These are phyloP conservation scores for Tapirus indicus DNA, from an alignment of 2,797 vertebrate species.

Conservation along the genomic window DNA sequence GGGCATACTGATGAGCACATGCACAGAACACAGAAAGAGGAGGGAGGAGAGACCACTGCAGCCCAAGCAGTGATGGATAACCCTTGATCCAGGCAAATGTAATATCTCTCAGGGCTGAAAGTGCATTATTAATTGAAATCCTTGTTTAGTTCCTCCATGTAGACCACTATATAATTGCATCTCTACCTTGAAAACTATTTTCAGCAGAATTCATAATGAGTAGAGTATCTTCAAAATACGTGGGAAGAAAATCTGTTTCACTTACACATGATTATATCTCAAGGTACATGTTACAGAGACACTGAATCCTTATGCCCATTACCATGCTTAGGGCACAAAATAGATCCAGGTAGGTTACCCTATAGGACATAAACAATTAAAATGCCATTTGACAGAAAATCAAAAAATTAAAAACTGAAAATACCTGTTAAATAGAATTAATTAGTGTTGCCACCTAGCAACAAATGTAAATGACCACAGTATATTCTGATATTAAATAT, in stretches of 20 bases:
- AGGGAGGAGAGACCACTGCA: slow-evolving; percentile 17
- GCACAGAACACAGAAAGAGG: background rate
- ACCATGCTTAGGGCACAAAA: background rate
- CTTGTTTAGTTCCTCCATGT: slow-evolving; percentile 55
- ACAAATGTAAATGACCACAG: slow-evolving; percentile 78
- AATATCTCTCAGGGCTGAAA: slow-evolving; percentile 79
- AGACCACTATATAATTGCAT: slow-evolving; percentile 77
- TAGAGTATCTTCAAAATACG: slow-evolving; percentile 65
- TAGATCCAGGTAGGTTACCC: background rate
- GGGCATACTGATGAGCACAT: background rate
- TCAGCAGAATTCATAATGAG: slow-evolving; percentile 77
- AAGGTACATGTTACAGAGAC: background rate
- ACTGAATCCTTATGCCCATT: background rate
- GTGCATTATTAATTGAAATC: slow-evolving; percentile 85
- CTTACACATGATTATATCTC: background rate
- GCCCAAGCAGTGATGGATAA: slow-evolving; percentile 55
- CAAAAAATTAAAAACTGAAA: slow-evolving; percentile 81
- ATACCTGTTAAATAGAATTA: slow-evolving; percentile 80
- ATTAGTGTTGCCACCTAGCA: slow-evolving; percentile 81
- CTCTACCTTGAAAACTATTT: slow-evolving; percentile 79
- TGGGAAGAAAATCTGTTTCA: background rate
- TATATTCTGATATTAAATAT: slow-evolving; percentile 84
- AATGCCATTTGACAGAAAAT: slow-evolving; percentile 62
- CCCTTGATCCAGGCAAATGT: slow-evolving; percentile 65
- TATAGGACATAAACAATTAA: slow-evolving; percentile 28